Evolutionary conservation across 2,797 vertebrate species (phyloP), one percentile per base, ranked within the genome.

Genomic region (Graptemys geographica): DNA sequence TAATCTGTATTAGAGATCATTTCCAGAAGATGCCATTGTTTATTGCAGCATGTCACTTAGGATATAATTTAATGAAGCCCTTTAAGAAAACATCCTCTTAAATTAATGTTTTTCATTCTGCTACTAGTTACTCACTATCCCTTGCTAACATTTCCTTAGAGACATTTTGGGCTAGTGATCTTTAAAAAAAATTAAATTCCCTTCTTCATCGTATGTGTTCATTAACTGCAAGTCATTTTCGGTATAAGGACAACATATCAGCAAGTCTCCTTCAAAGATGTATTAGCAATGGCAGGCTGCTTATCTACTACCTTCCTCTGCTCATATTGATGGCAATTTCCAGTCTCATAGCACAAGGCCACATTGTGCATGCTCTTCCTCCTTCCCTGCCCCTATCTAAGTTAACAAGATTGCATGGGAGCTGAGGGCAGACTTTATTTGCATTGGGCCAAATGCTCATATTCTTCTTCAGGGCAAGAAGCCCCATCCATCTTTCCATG

Each of bases 201-300:
- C 15, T 92, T 65, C 62, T 69, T 19, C 2, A 56, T 88, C 89
- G 90, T 95, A 90, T 93, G 94, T 94, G 94, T 96, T 96, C 51
- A 94, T 96, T 84, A 91, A 79, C 87, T 90, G 25, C 10, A 93
- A 92, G 37, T 5, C 47, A 87, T 93, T 92, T 95, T 94, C 93
- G 69, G 56, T 85, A 23, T 6, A 74, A 65, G 25, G 44, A 90
- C 92, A 95, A 84, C 12, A 49, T 49, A 93, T 31, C 83, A 82
- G 57, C 2, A 27, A 87, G 90, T 87, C 65, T 87, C 6, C 33
- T 87, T 81, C 85, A 82, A 89, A 93, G 2, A 1, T 33, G 15
- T 47, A 56, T 80, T 90, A 91, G 87, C 89, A 93, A 52, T 0
- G 0, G 82, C 92, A 96, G 65, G 49, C 16, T 92, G 33, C 81